Base-by-base conservation (phyloP, 2,113 vertebrate genomes). In the Macquaria ambigua region DNA sequence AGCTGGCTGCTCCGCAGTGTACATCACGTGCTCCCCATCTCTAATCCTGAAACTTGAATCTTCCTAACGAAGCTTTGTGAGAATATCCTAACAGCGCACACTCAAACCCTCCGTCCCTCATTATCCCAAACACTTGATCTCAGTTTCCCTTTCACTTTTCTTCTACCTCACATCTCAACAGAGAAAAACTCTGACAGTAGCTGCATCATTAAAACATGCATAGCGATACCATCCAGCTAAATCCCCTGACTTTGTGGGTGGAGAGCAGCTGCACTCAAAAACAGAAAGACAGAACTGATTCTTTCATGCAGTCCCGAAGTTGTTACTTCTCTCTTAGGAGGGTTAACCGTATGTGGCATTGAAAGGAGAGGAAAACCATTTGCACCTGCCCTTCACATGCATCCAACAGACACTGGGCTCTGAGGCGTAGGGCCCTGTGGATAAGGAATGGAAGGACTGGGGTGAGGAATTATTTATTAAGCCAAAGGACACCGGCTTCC, bases 191-290 rank as follows among this genome's bases (percentile, higher is more conserved):
- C 72, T n/a, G 62, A 69, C 85, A 55, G 84, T 28, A 62, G 76
- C 77, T 46, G 76, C 78, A 86, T 89, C 86, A 87, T 90, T 87
- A 90, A 90, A 88, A 78, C 72, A 69, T 67, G 77, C 78, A n/a
- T 20, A 34, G 75, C 5, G 10, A 64, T 63, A 67, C 25, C 15
- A 75, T 76, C 72, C 28, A 52, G 12, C 25, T 23, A 55, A 79
- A 78, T 56, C 53, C 77, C 78, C 41, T 1, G 37, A 79, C 64
- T 78, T 73, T 67, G 87, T 83, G 84, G 79, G 84, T 50, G 84
- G 79, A 84, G 63, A 81, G 71, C 58, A 59, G 67, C 82, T 64
- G n/a, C 55, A 77, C 55, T 76, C 10, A 14, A 43, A 85, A 80
- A 83, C 28, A 5, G 73, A 56, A 48, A 69, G 52, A 73, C 34